Evolutionary conservation across 2,888 invertebrate genomes (phyloP), one percentile per base, ranked within the genome.

Genomic region (Pimpla rufipes): DNA sequence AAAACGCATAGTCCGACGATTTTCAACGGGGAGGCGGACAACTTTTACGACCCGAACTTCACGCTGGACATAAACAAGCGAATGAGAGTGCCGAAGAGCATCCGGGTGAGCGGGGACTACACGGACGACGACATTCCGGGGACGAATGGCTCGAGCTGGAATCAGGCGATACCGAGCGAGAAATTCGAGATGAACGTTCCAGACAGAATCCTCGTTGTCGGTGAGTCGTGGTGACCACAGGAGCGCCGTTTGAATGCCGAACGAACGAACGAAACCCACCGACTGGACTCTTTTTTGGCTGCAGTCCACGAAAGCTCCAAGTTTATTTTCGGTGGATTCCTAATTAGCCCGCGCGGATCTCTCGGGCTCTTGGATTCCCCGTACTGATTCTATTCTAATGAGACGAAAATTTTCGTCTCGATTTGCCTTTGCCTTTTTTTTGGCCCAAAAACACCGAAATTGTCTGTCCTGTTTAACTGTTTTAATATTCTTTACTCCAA

Each of bases 181-280:
- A 97, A 97, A 93, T 96, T 97, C 93, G 96, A 97, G 88, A 98
- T 98, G 98, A 96, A 96, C 91, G 98, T 99, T 47, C 98, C 98
- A 2, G 98, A 98, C 91, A 95, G 98, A 91, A 98, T 99, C 92
- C 95, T 98, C 87, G 97, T 98, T 64, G 95, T 97, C 89, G 98
- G 98, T 92, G 96, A 96, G 93, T 95, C 16, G 21, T 35, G n/a
- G 47, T 5, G 21, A 11, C 16, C 23, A 21, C 40, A 37, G 29
- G 11, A 18, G 29, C 7, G n/a, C 1, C 52, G n/a, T n/a, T n/a
- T 18, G 40, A 37, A 40, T 11, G 4, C 16, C 16, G 50, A 64
- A 37, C 40, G n/a, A 70, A 70, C 18, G 18, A 64, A 10, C 16
- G 18, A 18, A 0, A 29, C 35, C 21, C 35, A 5, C 5, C 0